Base-by-base conservation (phyloP, 2,888 invertebrate species). In the Dendrolimus houi region DNA sequence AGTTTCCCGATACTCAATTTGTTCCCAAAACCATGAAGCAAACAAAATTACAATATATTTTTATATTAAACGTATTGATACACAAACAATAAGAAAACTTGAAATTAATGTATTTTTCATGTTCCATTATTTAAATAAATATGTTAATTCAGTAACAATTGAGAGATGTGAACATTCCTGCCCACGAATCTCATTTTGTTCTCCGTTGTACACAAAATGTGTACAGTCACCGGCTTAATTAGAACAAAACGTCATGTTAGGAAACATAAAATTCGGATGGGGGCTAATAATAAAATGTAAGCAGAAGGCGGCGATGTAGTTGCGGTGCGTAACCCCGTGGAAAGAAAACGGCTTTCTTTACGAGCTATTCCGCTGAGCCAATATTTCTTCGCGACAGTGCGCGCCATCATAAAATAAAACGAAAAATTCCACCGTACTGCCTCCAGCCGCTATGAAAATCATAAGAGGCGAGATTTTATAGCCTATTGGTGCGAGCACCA, bases 371-470 rank as follows among this genome's bases (percentile, higher is more conserved):
- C 87, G 85, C 80, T 81, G 87, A 89, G 87, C 90, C 89, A 89
- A 89, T 90, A 90, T 90, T 88, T 89, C 88, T 88, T 78, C 84
- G 88, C 87, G 88, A 87, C 89, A 89, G 88, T 84, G 87, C 88
- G 87, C 85, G 82, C 83, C 81, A 84, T 85, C 89, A 89, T 90
- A 90, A 90, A 90, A 89, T 90, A 90, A 89, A 89, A 89, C 89
- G 89, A 88, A 90, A 90, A 90, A 90, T 89, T 89, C 90, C 87
- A 77, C 77, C 80, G 79, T 77, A 80, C 79, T 82, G 81, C 83
- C 78, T 79, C 77, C 75, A 78, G 80, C 81, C 74, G 80, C 85
- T 78, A 86, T 85, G 85, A 87, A 85, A 88, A 87, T 87, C 88
- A 88, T 87, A 88, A 87, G 86, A 81, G 85, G 78, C 79, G 76